Percentiles rank a stretch among this genome's conserved stretches.
Evolutionary conservation across 2,113 vertebrate species (phyloP).

Genomic region (Chionodraco myersi): DNA sequence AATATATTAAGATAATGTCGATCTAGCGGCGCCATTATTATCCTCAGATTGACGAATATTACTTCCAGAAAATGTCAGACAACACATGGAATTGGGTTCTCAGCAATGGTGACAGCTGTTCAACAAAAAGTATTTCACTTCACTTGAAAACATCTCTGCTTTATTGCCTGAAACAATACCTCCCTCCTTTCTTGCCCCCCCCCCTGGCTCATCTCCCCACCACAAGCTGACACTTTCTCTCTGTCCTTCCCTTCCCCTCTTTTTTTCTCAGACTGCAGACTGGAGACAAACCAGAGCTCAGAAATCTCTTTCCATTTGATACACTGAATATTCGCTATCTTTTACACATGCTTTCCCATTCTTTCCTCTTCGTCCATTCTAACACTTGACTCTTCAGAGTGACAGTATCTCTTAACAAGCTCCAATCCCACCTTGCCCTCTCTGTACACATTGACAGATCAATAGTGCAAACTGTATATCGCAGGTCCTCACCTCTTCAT

Average conservation of each 20-base stretch:
- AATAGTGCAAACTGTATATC: slow-evolving; percentile 71
- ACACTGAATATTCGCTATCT: slow-evolving; percentile 2
- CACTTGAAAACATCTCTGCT: slow-evolving; percentile 42
- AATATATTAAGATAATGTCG: neutral
- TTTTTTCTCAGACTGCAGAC: neutral
- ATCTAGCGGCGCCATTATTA: slow-evolving; percentile 2
- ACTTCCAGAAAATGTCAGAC: neutral
- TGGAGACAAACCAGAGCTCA: slow-evolving; percentile 41
- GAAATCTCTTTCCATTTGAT: slow-evolving; percentile 1
- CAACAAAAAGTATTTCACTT: slow-evolving; percentile 56
- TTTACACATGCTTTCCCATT: slow-evolving; percentile 15
- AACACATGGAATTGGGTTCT: slow-evolving; percentile 16
- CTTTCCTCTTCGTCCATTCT: slow-evolving; percentile 6
- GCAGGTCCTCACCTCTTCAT: slow-evolving; percentile 61
- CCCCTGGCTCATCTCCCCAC: slow-evolving; percentile 43
- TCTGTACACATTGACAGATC: slow-evolving; percentile 59
- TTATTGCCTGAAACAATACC: slow-evolving; percentile 54
- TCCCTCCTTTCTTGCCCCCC: slow-evolving; percentile 12
- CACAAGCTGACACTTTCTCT: neutral
- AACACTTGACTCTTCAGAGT: slow-evolving; percentile 14
- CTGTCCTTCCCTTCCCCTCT: neutral
- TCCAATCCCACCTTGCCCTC: slow-evolving; percentile 17
- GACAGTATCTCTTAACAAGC: slow-evolving; percentile 56
- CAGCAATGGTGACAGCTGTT: slow-evolving; percentile 30
- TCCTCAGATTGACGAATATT: neutral